These are phyloP conservation scores for Babylonia areolata DNA, from an alignment of 1,140 invertebrate genomes.

Conservation along the genomic window DNA sequence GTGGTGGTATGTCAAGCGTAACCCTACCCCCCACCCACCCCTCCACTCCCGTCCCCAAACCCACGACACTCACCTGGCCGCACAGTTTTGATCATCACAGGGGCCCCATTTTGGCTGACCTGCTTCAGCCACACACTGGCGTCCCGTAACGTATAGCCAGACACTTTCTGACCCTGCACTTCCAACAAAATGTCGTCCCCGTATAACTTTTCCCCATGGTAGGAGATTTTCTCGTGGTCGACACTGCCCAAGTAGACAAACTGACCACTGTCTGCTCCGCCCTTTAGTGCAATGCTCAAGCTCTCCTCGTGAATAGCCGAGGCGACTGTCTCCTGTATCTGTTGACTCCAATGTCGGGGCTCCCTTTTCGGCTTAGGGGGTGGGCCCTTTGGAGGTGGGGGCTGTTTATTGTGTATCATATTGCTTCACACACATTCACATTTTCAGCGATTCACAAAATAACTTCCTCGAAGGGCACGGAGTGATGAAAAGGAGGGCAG, in stretches of 20 bases:
- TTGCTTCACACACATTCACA: slow-evolving; percentile 42
- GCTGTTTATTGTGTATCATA: slow-evolving; percentile 56
- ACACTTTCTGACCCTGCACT: slow-evolving; percentile 82
- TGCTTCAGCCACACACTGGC: slow-evolving; percentile 80
- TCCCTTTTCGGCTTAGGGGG: slow-evolving; percentile 52
- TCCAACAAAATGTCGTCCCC: slow-evolving; percentile 80
- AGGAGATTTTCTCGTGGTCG: slow-evolving; percentile 75
- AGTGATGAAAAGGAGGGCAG: slow-evolving; percentile 8
- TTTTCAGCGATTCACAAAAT: slow-evolving; percentile 23
- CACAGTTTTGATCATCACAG: slow-evolving; percentile 79
- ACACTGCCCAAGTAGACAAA: slow-evolving; percentile 78
- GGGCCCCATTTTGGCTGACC: slow-evolving; percentile 79
- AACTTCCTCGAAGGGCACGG: slow-evolving; percentile 24
- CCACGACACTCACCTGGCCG: slow-evolving; percentile 76
- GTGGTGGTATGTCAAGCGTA: slow-evolving; percentile 24
- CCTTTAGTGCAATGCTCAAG: slow-evolving; percentile 72
- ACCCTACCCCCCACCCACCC: slow-evolving; percentile 11
- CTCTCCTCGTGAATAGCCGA: slow-evolving; percentile 70
- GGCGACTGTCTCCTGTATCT: slow-evolving; percentile 72
- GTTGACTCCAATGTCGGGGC: slow-evolving; percentile 70
- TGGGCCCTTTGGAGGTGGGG: slow-evolving; percentile 48
- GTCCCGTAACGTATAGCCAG: slow-evolving; percentile 81
- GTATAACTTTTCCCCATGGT: slow-evolving; percentile 74
- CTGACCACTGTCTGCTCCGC: slow-evolving; percentile 81
- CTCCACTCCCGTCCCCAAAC: background rate